Conservation (phyloP, 2,113 vertebrate genomes). For the Serinus canaria region DNA sequence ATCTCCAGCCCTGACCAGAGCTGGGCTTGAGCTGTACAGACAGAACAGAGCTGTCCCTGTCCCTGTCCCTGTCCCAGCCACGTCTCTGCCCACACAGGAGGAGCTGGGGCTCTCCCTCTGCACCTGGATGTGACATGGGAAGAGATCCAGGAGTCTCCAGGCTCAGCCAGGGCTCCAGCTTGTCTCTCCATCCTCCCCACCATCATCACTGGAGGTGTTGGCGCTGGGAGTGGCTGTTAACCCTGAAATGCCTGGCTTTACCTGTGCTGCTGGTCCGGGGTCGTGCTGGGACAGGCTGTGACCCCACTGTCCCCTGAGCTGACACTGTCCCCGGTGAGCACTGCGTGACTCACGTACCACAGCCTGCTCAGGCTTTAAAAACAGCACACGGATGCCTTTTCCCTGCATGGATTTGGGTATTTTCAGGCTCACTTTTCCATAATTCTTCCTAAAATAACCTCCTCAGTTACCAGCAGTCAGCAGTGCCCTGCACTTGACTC, state of each 20-base stretch:
- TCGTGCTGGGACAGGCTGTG: constrained; percentile 49
- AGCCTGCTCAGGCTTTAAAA: constrained; percentile 67
- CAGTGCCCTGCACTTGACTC: constrained; percentile 67
- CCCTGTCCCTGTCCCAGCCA: not conserved
- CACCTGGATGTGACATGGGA: not conserved
- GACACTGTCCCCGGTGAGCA: constrained; percentile 2
- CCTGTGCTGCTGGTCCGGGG: not conserved
- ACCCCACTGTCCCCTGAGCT: constrained; percentile 41
- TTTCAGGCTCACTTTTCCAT: constrained; percentile 69
- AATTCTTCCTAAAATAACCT: constrained; percentile 75
- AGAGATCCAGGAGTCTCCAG: not conserved
- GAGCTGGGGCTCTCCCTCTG: not conserved
- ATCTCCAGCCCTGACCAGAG: not conserved
- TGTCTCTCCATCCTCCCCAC: not conserved
- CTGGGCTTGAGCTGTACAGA: not conserved
- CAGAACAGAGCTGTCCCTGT: not conserved
- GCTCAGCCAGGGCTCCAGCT: not conserved
- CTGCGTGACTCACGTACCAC: constrained; percentile 71
- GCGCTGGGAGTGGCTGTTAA: not conserved
- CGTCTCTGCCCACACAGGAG: accelerated
- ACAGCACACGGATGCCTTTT: constrained; percentile 59
- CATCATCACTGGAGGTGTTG: accelerated
- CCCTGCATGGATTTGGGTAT: constrained; percentile 51
- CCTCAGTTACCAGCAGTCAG: constrained; percentile 72
- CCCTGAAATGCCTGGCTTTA: not conserved